These are phyloP conservation scores for Rostratula benghalensis DNA, from an alignment of 2,113 vertebrate genomes.

Conservation along the genomic window DNA sequence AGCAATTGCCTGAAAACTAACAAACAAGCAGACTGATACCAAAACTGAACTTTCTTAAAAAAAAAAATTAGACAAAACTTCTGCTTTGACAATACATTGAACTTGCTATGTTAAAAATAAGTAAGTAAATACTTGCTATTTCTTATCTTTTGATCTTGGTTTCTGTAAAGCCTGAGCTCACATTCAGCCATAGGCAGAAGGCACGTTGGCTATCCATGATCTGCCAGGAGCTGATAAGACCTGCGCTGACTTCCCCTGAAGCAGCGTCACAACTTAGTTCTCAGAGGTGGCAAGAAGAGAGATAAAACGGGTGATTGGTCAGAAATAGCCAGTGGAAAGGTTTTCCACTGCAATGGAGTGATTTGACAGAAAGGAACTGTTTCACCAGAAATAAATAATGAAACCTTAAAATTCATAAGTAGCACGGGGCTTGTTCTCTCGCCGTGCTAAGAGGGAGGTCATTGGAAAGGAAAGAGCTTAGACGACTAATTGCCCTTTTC, in stretches of 20 bases:
- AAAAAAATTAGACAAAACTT: neutral
- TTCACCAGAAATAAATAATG: neutral
- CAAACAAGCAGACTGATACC: neutral
- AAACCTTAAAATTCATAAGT: neutral
- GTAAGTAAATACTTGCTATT: neutral
- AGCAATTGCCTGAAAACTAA: neutral
- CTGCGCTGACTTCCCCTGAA: slow-evolving; percentile 23
- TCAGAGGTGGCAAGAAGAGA: neutral
- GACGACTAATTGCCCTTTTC: neutral
- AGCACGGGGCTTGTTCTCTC: neutral
- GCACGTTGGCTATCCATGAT: neutral
- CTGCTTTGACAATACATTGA: neutral
- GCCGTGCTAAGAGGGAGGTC: neutral
- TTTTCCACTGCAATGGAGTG: neutral
- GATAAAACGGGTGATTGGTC: neutral
- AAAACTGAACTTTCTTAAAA: slow-evolving; percentile 5
- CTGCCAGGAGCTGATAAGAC: slow-evolving; percentile 52
- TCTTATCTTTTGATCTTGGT: slow-evolving; percentile 10
- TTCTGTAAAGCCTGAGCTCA: neutral
- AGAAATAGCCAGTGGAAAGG: neutral
- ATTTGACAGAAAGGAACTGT: neutral
- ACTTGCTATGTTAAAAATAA: neutral
- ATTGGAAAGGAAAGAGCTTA: neutral
- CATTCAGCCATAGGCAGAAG: neutral
- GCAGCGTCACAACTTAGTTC: neutral